Conservation (phyloP, 2,888 invertebrate species). For the Tuta absoluta region DNA sequence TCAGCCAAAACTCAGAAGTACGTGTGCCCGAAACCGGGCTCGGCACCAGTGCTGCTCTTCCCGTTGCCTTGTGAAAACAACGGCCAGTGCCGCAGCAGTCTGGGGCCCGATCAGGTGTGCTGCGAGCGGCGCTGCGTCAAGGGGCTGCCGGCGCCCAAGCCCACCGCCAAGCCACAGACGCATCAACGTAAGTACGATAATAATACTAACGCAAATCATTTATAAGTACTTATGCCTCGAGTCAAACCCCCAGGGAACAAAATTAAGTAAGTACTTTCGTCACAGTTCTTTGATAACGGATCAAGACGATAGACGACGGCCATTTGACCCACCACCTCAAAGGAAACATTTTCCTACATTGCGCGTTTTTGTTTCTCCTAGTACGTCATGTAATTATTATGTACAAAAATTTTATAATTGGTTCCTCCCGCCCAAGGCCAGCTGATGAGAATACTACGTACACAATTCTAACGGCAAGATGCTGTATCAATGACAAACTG, state of each 20-base stretch:
- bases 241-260: too few species aligned
- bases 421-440: too few species aligned
- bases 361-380: too few species aligned
- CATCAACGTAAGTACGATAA: slow-evolving; percentile 65
- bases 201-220: not conserved
- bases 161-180: slow-evolving; percentile 59
- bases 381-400: too few species aligned
- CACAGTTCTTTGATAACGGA: too few species aligned
- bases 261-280: too few species aligned
- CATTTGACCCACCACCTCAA: too few species aligned
- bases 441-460: too few species aligned
- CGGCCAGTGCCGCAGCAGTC: slow-evolving; percentile 68
- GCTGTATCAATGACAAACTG: too few species aligned
- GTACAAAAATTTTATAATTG: too few species aligned
- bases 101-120: slow-evolving; percentile 73
- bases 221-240: not conserved
- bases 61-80: slow-evolving; percentile 73
- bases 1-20: slow-evolving; percentile 69
- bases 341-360: too few species aligned
- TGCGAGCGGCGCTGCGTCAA: slow-evolving; percentile 81
- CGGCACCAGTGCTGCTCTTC: slow-evolving; percentile 63
- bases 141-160: slow-evolving; percentile 82
- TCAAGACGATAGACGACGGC: too few species aligned
- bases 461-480: not conserved
- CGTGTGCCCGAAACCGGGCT: slow-evolving; percentile 69